Conservation (phyloP, 2,113 vertebrate species). For the Erinaceus europaeus region DNA sequence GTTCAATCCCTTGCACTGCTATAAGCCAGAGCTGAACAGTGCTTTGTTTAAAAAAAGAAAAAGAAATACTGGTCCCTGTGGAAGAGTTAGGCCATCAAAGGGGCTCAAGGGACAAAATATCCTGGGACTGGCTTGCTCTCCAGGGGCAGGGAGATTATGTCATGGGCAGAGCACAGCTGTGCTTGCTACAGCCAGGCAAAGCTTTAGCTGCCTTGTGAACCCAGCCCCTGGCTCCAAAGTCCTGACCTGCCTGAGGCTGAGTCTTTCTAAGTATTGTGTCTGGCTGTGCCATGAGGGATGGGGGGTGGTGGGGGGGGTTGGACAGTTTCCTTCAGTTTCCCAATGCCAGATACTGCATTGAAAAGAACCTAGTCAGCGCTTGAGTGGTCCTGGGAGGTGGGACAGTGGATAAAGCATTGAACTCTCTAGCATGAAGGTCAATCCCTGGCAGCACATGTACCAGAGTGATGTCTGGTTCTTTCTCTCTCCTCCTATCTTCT, state of each 20-base stretch:
- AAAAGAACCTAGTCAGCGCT: background rate
- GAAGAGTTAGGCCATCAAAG: conserved; percentile 76
- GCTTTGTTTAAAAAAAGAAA: too few species aligned
- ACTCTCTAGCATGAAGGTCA: too few species aligned
- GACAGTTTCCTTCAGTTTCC: background rate
- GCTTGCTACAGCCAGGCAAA: conserved; percentile 39
- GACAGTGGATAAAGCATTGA: too few species aligned
- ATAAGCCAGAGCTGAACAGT: too few species aligned
- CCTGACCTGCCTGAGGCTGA: background rate
- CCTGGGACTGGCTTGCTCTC: conserved; percentile 49
- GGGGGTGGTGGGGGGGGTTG: background rate
- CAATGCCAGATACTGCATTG: background rate
- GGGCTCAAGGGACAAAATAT: conserved; percentile 74
- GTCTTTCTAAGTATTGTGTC: background rate
- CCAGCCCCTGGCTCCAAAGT: conserved; percentile 38
- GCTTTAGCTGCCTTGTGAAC: conserved; percentile 47
- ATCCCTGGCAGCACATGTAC: too few species aligned
- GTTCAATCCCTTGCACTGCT: too few species aligned
- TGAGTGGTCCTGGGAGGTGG: too few species aligned
- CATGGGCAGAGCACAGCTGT: conserved; percentile 45
- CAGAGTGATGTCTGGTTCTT: too few species aligned
- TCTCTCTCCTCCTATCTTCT: too few species aligned
- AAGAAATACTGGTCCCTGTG: background rate
- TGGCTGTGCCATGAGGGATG: background rate
- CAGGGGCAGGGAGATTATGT: conserved; percentile 42